These are phyloP conservation scores for Neopelma chrysocephalum DNA, from an alignment of 2,797 vertebrate genomes.

Conservation along the genomic window DNA sequence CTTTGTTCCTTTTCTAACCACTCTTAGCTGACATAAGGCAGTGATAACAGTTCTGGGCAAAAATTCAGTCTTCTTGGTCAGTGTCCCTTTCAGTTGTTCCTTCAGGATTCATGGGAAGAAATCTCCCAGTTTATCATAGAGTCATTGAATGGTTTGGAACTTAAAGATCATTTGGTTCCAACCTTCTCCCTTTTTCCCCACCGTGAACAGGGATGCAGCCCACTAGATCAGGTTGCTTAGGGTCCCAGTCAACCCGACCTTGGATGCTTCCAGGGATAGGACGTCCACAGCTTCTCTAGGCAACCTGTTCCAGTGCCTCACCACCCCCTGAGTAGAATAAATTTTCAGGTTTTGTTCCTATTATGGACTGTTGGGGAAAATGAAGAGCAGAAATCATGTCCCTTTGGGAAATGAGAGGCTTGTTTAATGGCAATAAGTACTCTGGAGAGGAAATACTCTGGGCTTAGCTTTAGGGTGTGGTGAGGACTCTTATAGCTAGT, in stretches of 20 bases:
- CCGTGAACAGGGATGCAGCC: not conserved
- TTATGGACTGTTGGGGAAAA: not conserved
- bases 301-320: not conserved
- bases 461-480: not conserved
- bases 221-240: not conserved
- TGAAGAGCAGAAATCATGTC: not conserved
- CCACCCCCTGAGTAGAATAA: not conserved
- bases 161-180: not conserved
- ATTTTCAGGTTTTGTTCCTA: not conserved
- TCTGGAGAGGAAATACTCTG: not conserved
- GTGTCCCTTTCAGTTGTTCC: not conserved
- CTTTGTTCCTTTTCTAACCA: not conserved
- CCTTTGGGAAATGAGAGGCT: not conserved
- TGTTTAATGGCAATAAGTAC: not conserved
- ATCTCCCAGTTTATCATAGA: not conserved
- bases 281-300: not conserved
- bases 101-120: not conserved
- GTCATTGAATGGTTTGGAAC: not conserved
- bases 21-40: not conserved
- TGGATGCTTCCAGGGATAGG: not conserved
- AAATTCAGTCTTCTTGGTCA: not conserved
- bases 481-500: not conserved
- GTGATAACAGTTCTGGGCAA: not conserved
- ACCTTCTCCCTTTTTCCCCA: not conserved
- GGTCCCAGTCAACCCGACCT: not conserved